A percentile compares a stretch with the other conserved stretches of the same genome.
phyloP scores from a whole-genome alignment of 2,797 vertebrate species.

The Sebastes vulpes region DNA sequence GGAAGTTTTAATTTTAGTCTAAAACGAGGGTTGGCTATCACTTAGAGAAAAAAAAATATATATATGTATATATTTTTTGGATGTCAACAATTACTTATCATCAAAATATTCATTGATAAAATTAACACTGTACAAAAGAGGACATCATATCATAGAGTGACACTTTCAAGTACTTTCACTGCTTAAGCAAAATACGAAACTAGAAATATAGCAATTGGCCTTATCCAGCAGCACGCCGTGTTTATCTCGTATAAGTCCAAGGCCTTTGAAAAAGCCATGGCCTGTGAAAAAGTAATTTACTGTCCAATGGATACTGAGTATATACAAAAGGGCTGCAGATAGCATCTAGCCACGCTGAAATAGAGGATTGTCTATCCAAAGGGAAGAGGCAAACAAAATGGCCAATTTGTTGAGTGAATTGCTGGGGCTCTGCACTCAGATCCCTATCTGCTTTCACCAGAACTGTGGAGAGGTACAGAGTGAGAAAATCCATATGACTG shows the following conservation, averaged over 20 bases:
- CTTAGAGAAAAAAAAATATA: too few relatives aligned
- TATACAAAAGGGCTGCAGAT: slow-evolving; percentile 61
- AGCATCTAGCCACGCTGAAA: slow-evolving; percentile 49
- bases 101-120: too few relatives aligned
- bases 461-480: background rate
- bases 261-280: slow-evolving; percentile 41
- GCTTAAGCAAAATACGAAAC: background rate
- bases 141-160: background rate
- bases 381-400: slow-evolving; percentile 68
- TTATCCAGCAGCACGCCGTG: slow-evolving; percentile 5
- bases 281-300: slow-evolving; percentile 71
- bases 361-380: slow-evolving; percentile 66
- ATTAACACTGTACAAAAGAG: background rate
- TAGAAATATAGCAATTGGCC: slow-evolving; percentile 1
- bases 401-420: slow-evolving; percentile 72
- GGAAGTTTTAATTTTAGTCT: background rate
- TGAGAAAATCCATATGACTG: slow-evolving; percentile 46
- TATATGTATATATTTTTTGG: too few relatives aligned
- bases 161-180: background rate
- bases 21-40: too few relatives aligned
- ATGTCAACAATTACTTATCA: too few relatives aligned
- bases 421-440: slow-evolving; percentile 40
- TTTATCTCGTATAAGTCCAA: slow-evolving; percentile 43
- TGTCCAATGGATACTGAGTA: slow-evolving; percentile 51
- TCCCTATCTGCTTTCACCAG: slow-evolving; percentile 53